Conservation (phyloP, 2,797 vertebrate genomes). For the Sciurus carolinensis region DNA sequence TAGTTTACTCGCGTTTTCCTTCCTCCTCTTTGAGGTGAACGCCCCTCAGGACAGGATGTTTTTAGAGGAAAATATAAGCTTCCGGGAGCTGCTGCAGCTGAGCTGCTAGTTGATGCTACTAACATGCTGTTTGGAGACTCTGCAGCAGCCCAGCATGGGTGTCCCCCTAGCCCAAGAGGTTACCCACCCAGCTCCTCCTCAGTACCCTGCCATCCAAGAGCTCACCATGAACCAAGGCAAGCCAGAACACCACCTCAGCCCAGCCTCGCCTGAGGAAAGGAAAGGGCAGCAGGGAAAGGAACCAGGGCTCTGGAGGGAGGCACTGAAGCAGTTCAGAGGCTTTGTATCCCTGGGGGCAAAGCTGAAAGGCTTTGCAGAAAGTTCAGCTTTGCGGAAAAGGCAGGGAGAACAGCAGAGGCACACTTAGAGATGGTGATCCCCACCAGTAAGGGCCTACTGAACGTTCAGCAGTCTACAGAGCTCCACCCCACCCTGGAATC, state of each 20-base stretch:
- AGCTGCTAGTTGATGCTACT: constrained; percentile 75
- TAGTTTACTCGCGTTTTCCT: constrained; percentile 82
- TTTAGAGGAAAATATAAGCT: constrained; percentile 89
- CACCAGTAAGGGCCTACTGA: background rate
- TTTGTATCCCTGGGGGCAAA: background rate
- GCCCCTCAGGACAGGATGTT: constrained; percentile 89
- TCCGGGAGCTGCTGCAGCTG: constrained; percentile 78
- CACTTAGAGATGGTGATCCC: background rate
- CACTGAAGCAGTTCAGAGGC: background rate
- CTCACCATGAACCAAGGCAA: fast-evolving
- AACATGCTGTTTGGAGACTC: background rate
- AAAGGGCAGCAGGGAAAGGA: background rate
- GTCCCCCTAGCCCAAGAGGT: background rate
- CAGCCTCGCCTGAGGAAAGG: background rate
- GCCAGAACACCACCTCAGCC: background rate
- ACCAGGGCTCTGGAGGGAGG: background rate
- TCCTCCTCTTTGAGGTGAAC: constrained; percentile 85
- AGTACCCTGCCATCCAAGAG: background rate
- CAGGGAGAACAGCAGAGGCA: background rate
- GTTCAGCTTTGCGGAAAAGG: background rate
- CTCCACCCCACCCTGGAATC: fast-evolving
- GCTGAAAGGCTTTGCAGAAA: constrained; percentile 1
- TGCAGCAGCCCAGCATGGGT: background rate
- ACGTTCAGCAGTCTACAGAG: no score
- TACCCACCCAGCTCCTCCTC: background rate